Base-by-base conservation (phyloP, 2,888 invertebrate genomes). In the Pseudeuparius sepicola region DNA sequence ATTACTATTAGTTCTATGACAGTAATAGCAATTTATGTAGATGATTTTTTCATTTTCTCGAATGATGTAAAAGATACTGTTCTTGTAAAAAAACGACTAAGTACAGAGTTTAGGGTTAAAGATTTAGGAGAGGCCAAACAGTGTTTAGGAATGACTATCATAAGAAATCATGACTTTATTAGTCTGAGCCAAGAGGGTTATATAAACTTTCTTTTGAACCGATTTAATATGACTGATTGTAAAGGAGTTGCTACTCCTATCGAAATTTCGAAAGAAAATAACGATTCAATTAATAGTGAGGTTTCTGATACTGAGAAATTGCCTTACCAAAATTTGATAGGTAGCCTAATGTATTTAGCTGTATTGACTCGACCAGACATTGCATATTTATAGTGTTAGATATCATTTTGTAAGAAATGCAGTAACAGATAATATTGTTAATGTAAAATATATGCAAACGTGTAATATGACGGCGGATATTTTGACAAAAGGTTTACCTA, bases 41-140 rank as follows among this genome's bases (percentile, higher is more conserved):
- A 48, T 27, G 44, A 47, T 37, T 45, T 47, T 32, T 45, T 47
- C 30, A 29, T 45, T 43, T 48, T 47, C 32, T 44, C 43, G 12
- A 43, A 45, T 29, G 33, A 43, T 32, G n/a, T 11, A 16, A 27
- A 26, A 4, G 37, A 48, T 32, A 30, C 23, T 2, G 18, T 37
- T 32, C 32, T 31, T 33, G 20, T 45, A 16, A 39, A 44, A 33
- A 20, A 4, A 5, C 16, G 44, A 17, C 36, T 45, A 32, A 34
- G 24, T 38, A 34, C 24, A 17, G 29, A 40, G 24, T 49, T 48
- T 40, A 35, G 36, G n/a, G 23, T 43, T 10, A 40, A 42, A 34
- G 36, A 41, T 36, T 39, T 40, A 24, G 39, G 34, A 7, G 15
- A 38, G 20, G 34, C 34, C 14, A 42, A 38, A 24, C 25, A 38